Conservation (phyloP, 2,797 vertebrate species). For the Dendrocincla tyrannina region DNA sequence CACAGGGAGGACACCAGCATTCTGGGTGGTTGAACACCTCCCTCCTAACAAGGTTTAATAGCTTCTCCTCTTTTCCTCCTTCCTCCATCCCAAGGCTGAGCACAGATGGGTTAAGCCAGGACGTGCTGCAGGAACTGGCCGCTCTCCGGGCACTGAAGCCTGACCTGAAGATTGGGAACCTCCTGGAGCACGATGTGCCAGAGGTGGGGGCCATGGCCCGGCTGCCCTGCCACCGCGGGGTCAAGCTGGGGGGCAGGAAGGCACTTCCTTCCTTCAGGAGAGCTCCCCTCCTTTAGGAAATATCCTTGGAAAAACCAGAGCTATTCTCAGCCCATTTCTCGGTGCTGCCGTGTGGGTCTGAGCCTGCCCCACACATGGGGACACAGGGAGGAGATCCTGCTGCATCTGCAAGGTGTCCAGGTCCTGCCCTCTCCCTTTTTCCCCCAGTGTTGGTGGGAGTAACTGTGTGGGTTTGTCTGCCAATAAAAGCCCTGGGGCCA, state of each 20-base stretch:
- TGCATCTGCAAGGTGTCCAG: accelerated
- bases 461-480: neutral
- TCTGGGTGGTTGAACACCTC: too few species aligned
- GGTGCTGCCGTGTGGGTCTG: accelerated
- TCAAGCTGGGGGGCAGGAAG: neutral
- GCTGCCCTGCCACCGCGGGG: neutral
- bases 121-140: neutral
- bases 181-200: neutral
- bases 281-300: neutral
- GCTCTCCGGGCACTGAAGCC: neutral
- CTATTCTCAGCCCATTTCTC: accelerated
- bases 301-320: accelerated
- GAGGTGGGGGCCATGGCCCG: neutral
- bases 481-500: neutral
- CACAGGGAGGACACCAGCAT: neutral
- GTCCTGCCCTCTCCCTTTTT: neutral
- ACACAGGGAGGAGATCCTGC: neutral
- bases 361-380: accelerated
- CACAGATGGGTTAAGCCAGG: neutral
- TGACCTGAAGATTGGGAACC: neutral
- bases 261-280: accelerated
- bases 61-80: neutral
- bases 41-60: neutral
- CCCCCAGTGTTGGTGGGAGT: accelerated
- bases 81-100: neutral